Evolutionary conservation across 2,797 vertebrate species (phyloP).

Genomic region (Sebastes elongatus): DNA sequence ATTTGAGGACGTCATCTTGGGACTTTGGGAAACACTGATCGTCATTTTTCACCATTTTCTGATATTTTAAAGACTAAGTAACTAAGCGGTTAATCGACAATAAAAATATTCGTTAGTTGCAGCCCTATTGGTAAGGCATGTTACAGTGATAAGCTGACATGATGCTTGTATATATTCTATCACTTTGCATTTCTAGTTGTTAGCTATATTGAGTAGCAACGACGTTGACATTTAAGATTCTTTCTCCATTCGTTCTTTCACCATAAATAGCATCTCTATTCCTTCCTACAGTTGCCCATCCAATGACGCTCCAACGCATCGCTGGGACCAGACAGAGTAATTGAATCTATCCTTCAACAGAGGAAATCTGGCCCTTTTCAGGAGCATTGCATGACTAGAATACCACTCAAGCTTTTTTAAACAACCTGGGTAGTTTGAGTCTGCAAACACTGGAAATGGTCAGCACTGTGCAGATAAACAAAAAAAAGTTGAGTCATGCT

Average conservation of each 20-base stretch:
- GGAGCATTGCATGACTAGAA: constrained; percentile 12
- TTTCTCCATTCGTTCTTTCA: background rate
- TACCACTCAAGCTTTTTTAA: constrained; percentile 8
- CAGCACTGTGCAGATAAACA: background rate
- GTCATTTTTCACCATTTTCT: too few species aligned
- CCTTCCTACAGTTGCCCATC: background rate
- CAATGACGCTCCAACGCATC: background rate
- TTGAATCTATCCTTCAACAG: background rate
- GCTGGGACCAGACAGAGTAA: background rate
- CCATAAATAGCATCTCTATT: background rate
- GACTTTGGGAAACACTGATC: too few species aligned
- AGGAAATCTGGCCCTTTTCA: constrained; percentile 14
- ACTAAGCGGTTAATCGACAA: too few species aligned
- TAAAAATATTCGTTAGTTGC: too few species aligned
- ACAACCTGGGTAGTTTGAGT: background rate
- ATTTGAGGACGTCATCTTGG: too few species aligned
- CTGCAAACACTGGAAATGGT: constrained; percentile 16
- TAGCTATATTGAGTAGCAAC: background rate
- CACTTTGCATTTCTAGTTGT: background rate
- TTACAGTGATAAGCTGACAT: background rate
- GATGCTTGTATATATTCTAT: background rate
- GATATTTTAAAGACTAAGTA: too few species aligned
- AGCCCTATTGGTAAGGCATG: too few species aligned
- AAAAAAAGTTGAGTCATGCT: constrained; percentile 24
- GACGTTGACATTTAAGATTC: background rate